Evolutionary conservation across 2,113 vertebrate species (phyloP).

Genomic region (Ascaphus truei): DNA sequence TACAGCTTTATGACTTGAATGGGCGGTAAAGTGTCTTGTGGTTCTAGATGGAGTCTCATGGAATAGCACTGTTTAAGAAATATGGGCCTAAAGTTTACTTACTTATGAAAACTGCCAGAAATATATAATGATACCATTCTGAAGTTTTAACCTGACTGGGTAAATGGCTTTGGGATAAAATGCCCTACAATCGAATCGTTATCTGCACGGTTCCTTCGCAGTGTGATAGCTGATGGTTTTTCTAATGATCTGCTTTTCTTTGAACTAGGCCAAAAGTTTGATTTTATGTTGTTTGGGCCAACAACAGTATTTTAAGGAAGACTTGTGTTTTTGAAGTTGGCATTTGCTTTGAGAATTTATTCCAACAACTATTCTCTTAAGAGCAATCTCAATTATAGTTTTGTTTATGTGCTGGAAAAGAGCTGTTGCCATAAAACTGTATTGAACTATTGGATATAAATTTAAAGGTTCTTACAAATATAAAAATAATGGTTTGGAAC

Average conservation of each 20-base stretch:
- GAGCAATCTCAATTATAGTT: background rate
- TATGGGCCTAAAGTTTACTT: background rate
- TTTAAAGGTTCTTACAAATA: background rate
- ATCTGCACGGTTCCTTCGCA: background rate
- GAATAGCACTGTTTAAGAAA: background rate
- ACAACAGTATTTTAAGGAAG: constrained; percentile 7
- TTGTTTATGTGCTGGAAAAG: constrained; percentile 2
- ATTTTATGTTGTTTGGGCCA: constrained; percentile 8
- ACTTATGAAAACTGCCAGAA: too few relatives aligned
- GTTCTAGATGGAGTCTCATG: too few relatives aligned
- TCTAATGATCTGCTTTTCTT: constrained; percentile 12
- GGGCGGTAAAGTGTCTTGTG: too few relatives aligned
- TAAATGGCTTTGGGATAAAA: background rate
- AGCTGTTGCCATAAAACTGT: background rate
- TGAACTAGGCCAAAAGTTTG: constrained; percentile 6
- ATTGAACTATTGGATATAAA: background rate
- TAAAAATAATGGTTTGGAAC: background rate
- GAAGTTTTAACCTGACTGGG: background rate
- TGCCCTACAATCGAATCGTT: background rate
- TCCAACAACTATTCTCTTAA: background rate
- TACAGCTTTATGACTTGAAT: too few relatives aligned
- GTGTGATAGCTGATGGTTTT: constrained; percentile 6
- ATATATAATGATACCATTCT: background rate
- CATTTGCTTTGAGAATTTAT: constrained; percentile 16
- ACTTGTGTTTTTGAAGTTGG: constrained; percentile 10